Evolutionary conservation across 53 echinoderm and acorn worm genomes (phyloP).

Genomic region (Antedon mediterranea): DNA sequence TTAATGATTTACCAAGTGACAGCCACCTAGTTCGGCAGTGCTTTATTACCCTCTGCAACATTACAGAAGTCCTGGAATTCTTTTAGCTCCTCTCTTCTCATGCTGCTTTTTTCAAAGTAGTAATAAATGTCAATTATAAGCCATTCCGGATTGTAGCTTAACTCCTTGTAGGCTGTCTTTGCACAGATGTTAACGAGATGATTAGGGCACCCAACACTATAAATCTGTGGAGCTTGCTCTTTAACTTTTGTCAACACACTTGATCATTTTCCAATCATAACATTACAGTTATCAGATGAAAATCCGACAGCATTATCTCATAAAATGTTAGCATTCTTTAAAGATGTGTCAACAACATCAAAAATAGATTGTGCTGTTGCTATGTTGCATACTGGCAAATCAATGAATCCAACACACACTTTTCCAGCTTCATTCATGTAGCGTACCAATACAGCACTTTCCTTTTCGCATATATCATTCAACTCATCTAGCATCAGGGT

Average conservation of each 20-base stretch:
- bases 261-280: background rate
- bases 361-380: too few relatives aligned
- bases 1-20: slow-evolving; percentile 7
- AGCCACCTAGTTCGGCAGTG: slow-evolving; percentile 11
- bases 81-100: background rate
- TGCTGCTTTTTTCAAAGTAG: background rate
- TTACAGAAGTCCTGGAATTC: background rate
- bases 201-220: background rate
- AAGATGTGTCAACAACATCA: too few relatives aligned
- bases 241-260: background rate
- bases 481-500: too few relatives aligned
- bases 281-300: background rate
- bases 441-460: too few relatives aligned
- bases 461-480: too few relatives aligned
- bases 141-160: background rate
- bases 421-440: too few relatives aligned
- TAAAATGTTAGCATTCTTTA: background rate
- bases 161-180: background rate
- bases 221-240: background rate
- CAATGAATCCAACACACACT: too few relatives aligned
- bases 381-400: too few relatives aligned
- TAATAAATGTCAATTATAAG: background rate
- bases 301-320: background rate
- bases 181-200: background rate
- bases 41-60: slow-evolving; percentile 7